Conservation (phyloP, 2,797 vertebrate species). For the Tympanoctomys barrerae region DNA sequence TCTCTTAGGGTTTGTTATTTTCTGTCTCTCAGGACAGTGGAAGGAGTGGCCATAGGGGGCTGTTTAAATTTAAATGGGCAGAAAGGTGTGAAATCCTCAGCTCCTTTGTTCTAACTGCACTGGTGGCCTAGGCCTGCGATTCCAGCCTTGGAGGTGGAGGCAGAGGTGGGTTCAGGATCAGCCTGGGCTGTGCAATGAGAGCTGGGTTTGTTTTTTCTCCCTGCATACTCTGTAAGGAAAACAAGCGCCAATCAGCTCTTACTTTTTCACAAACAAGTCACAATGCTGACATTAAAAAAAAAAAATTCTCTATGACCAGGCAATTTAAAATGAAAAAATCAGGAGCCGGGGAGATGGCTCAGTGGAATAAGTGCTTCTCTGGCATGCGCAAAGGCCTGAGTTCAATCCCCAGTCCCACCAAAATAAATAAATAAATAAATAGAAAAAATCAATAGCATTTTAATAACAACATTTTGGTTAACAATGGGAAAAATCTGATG, state of each 20-base stretch:
- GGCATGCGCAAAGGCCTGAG: too few species aligned
- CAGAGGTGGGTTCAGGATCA: not conserved
- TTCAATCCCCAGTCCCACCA: too few species aligned
- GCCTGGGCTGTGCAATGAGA: not conserved
- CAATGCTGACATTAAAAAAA: not conserved
- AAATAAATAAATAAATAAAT: too few species aligned
- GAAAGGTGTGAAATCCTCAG: not conserved
- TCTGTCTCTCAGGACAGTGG: not conserved
- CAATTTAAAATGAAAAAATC: not conserved
- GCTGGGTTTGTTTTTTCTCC: not conserved
- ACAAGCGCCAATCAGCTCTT: not conserved
- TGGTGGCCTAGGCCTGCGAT: not conserved
- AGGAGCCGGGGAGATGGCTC: too few species aligned
- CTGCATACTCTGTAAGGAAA: not conserved
- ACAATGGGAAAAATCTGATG: constrained; percentile 5
- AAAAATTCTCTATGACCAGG: not conserved
- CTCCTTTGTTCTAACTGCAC: not conserved
- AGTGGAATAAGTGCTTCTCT: too few species aligned
- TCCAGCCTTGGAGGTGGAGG: not conserved
- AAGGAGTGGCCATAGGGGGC: not conserved
- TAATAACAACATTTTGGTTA: not conserved
- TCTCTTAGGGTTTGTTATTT: not conserved
- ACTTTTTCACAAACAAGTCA: not conserved
- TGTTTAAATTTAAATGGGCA: not conserved
- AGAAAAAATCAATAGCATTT: not conserved